Base-by-base conservation (phyloP, 2,113 vertebrate genomes). In the Grammomys surdaster region DNA sequence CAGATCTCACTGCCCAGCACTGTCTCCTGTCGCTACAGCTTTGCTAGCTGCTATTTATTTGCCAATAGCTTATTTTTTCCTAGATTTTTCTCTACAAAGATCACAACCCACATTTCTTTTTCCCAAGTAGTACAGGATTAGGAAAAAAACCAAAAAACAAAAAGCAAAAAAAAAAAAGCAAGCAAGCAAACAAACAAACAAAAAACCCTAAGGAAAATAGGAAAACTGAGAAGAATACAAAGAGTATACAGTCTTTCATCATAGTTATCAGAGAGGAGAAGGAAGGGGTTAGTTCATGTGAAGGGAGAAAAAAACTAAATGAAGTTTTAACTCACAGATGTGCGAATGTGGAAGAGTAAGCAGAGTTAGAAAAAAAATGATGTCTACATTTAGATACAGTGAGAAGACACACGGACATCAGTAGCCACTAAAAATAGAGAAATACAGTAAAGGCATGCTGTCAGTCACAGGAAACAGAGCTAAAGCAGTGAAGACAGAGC, bases 241-340 rank as follows among this genome's bases (percentile, higher is more conserved):
- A 91, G 36, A 60, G 20, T 63, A 90, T 76, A 43, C 14, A 58
- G 46, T 78, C 10, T 31, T 80, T 93, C 90, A 70, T 94, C 26
- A 80, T 28, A 14, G 85, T 86, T 93, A 92, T 43, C 3, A 48
- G 46, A 46, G n/a, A 51, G 51, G 65, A 60, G 84, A 65, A 73
- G 60, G 80, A 9, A 88, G 90, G 84, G 22, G 69, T 86, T 46
- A 51, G 33, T 46, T 56, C 46, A 69, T 26, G 63, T 76, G 16
- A 16, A 87, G 36, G 69, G 63, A 72, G 77, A 91, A 87, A 81
- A 88, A 90, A 91, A 82, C 60, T 31, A 92, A 88, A 95, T 40
- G 81, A 69, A 28, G 6, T 31, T 77, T 58, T 67, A 19, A 33
- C 28, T 87, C 96, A 54, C 88, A 95, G 95, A 95, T 93, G 92